These are phyloP conservation scores for Heliconius himera DNA, from an alignment of 1,140 invertebrate genomes.

Conservation along the genomic window DNA sequence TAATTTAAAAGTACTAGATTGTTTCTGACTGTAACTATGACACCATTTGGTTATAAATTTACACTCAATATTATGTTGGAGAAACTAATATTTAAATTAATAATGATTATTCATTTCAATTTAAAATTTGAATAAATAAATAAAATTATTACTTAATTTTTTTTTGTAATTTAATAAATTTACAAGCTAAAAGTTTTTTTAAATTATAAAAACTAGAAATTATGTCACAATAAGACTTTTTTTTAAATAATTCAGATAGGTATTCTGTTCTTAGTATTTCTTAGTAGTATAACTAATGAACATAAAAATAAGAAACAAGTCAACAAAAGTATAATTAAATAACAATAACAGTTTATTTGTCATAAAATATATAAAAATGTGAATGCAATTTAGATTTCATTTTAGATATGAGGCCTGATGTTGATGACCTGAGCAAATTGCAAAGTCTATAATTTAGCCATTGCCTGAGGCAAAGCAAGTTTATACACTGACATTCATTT, in stretches of 20 bases:
- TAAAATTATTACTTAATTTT: not conserved
- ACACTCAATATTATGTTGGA: not conserved
- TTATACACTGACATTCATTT: not conserved
- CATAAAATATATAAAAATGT: not conserved
- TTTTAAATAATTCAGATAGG: not conserved
- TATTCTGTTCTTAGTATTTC: not conserved
- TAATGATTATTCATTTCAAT: not conserved
- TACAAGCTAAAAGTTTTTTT: not conserved
- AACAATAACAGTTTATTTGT: not conserved
- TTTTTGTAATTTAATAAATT: not conserved
- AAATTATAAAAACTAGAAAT: not conserved
- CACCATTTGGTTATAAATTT: slow-evolving; percentile 9
- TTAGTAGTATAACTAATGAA: not conserved
- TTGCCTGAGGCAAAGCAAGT: slow-evolving; percentile 2
- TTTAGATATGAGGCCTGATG: slow-evolving; percentile 14
- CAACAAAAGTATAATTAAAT: not conserved
- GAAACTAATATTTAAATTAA: no score
- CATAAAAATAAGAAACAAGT: not conserved
- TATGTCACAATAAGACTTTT: not conserved
- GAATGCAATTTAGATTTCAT: slow-evolving; percentile 20
- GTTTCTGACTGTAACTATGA: slow-evolving; percentile 11
- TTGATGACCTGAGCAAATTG: not conserved
- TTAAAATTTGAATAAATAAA: not conserved
- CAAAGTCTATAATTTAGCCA: slow-evolving; percentile 9
- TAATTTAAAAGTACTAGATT: slow-evolving; percentile 37